Evolutionary conservation across 2,113 vertebrate species (phyloP), one percentile per base, ranked within the genome.

Genomic region (Hemibates koningsi): DNA sequence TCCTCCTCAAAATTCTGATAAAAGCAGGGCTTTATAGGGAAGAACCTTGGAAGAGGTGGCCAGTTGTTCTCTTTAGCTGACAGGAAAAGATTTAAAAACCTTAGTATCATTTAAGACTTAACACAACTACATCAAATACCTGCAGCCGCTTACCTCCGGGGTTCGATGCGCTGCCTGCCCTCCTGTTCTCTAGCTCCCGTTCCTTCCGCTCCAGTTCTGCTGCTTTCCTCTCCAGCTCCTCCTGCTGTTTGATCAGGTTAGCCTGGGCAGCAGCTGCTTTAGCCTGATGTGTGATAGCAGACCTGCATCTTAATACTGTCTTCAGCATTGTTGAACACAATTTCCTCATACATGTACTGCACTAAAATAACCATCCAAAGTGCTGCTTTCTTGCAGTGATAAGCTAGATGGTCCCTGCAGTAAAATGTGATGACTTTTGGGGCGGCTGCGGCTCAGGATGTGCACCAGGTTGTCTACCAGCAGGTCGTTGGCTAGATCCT

Each of bases 1-100:
- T 99, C 99, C n/a, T 96, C 96, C 29, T 97, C 96, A 89, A 99
- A 98, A 87, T 99, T 97, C 95, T 99, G 99, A 54, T 99, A 98
- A 95, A 99, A 99, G 88, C 98, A 99, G 0, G 98, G 98, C 87
- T 97, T 99, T 92, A 99, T 91, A 0, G 98, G 99, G 84, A 95
- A 98, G 87, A 92, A 96, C 6, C 76, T 94, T 17, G 98, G 99
- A 3, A 99, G 96, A 3, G 98, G 98, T 0, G 99, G 99, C 99
- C 99, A 99, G 90, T 99, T 99, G 96, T 99, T 99, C 82, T 98
- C 97, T 95, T 96, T 97, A 13, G 93, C 98, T 99, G 95, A 1
- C 9, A 53, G 32, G 80, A 71, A 80, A 89, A 83, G 16, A 54
- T 81, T 48, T 32, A 3, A 79, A 24, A 71, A 12, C 5, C 29